Conservation (phyloP, 2,113 vertebrate genomes). For the Anarhynchus alexandrinus region DNA sequence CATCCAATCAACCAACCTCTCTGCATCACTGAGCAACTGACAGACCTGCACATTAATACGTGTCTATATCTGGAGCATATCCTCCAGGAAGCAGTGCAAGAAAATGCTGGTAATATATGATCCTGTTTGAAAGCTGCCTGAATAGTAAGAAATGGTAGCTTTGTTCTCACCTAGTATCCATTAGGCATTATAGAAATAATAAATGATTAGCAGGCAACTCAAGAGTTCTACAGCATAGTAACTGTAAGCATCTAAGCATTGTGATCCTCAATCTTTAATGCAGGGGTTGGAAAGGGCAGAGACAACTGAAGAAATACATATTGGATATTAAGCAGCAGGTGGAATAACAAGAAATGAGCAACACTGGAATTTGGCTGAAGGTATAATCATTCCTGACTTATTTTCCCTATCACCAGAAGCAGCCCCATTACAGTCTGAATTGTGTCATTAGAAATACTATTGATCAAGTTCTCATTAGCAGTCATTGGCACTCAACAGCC, state of each 20-base stretch:
- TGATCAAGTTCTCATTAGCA: conserved; percentile 44
- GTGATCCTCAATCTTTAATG: neutral
- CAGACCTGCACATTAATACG: neutral
- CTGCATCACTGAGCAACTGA: neutral
- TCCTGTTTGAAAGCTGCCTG: neutral
- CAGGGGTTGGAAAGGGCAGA: neutral
- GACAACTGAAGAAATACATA: neutral
- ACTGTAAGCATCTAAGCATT: neutral
- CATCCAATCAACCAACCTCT: neutral
- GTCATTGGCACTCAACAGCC: conserved; percentile 8
- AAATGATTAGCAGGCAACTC: neutral
- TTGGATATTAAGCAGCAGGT: neutral
- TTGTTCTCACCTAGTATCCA: neutral
- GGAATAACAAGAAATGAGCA: neutral
- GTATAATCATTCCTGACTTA: neutral
- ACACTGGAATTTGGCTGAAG: neutral
- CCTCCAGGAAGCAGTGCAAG: neutral
- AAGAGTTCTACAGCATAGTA: neutral
- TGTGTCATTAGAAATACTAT: conserved; percentile 18
- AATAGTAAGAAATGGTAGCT: neutral
- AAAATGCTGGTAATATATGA: neutral
- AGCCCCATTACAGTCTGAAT: neutral
- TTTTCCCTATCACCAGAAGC: neutral
- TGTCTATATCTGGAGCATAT: neutral
- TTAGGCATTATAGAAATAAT: neutral